A percentile compares a stretch with the other conserved stretches of the same genome.
Conservation (phyloP, 2,888 invertebrate species). For the Acleris emargana region DNA sequence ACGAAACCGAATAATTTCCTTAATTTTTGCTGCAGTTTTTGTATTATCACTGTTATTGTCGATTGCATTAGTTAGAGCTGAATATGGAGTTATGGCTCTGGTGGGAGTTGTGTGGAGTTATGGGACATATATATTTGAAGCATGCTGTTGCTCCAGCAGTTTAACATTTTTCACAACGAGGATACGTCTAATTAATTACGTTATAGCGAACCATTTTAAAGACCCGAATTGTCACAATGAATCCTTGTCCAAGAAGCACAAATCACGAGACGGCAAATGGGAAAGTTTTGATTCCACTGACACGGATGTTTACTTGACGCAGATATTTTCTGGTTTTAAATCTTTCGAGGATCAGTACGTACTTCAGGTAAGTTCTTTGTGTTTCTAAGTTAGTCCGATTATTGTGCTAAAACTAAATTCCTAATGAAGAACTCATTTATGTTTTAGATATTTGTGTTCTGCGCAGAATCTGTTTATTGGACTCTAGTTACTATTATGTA, state of each 20-base stretch:
- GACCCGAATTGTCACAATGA: neutral
- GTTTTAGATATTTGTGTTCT: conserved; percentile 24
- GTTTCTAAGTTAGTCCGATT: neutral
- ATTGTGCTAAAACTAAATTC: neutral
- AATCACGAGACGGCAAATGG: neutral
- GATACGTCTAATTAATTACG: conserved; percentile 17
- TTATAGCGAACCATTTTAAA: conserved; percentile 8
- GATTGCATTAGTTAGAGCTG: neutral
- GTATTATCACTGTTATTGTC: neutral
- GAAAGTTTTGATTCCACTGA: conserved; percentile 9
- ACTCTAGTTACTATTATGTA: conserved; percentile 1
- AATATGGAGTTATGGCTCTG: conserved; percentile 5
- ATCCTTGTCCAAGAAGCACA: too few species aligned
- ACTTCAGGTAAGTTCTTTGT: conserved; percentile 25
- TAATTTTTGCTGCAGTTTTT: neutral
- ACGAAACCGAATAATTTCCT: neutral
- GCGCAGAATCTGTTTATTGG: conserved; percentile 4
- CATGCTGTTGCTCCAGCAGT: conserved; percentile 24
- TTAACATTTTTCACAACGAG: conserved; percentile 27
- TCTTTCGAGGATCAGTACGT: conserved; percentile 18
- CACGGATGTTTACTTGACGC: conserved; percentile 20
- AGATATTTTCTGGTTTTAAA: conserved; percentile 28
- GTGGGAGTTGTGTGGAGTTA: neutral
- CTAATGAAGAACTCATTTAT: neutral
- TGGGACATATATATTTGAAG: conserved; percentile 1